Percentiles rank a stretch among this genome's conserved stretches.
These are phyloP conservation scores for Gnathonemus echidnorhynchus DNA, from an alignment of 2,113 vertebrate genomes.

Conservation along the genomic window DNA sequence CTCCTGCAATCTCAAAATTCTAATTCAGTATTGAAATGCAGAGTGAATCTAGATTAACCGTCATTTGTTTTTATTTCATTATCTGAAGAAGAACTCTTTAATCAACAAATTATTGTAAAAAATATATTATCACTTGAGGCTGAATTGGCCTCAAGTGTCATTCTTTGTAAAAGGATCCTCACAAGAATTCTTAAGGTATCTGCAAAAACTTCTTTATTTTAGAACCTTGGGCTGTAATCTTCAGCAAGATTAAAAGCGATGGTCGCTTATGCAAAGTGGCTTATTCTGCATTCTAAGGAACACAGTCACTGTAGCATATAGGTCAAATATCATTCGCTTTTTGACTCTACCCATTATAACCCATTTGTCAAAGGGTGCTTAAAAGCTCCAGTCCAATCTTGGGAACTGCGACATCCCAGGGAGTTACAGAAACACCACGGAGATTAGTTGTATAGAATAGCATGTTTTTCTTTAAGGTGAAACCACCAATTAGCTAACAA, in stretches of 20 bases:
- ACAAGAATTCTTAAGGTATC: not conserved
- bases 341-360: slow-evolving; percentile 14
- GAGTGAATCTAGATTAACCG: not conserved
- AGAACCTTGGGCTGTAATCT: not conserved
- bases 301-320: not conserved
- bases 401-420: not conserved
- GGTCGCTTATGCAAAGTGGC: not conserved
- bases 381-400: not conserved
- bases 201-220: not conserved
- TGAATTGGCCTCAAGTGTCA: not conserved
- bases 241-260: not conserved
- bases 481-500: not conserved
- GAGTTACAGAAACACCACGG: slow-evolving; percentile 3
- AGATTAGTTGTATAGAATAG: not conserved
- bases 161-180: not conserved
- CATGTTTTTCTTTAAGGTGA: not conserved
- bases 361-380: not conserved
- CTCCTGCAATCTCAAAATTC: not conserved
- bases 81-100: not conserved
- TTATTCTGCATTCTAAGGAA: not conserved
- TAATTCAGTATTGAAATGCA: not conserved
- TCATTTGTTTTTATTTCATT: not conserved
- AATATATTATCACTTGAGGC: not conserved
- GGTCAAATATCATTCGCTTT: slow-evolving; percentile 5
- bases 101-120: not conserved